phyloP scores from a whole-genome alignment of 2,113 vertebrate genomes.

The Dromas ardeola region DNA sequence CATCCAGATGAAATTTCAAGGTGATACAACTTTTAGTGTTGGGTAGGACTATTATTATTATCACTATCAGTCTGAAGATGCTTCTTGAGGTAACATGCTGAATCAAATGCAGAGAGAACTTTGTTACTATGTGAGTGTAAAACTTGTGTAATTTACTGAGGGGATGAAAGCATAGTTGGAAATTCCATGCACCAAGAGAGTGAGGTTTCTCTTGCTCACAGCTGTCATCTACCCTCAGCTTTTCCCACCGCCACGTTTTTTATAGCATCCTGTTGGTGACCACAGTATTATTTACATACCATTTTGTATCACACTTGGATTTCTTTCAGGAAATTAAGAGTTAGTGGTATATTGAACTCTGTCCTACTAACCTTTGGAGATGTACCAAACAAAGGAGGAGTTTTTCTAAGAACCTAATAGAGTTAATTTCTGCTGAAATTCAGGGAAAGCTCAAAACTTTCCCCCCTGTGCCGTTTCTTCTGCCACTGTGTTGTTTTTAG shows the following conservation, averaged over 20 bases:
- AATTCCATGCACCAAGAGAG: background rate
- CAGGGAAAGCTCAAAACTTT: background rate
- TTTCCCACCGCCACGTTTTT: background rate
- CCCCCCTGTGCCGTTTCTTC: background rate
- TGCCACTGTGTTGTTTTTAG: background rate
- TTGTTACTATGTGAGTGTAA: background rate
- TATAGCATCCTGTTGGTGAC: slow-evolving; percentile 26
- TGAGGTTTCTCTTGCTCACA: background rate
- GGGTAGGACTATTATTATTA: background rate
- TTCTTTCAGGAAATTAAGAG: slow-evolving; percentile 19
- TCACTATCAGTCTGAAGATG: background rate
- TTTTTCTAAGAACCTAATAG: background rate
- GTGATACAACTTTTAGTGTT: background rate
- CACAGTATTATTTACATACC: slow-evolving; percentile 10
- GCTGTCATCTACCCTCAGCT: background rate
- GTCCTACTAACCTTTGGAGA: slow-evolving; percentile 4
- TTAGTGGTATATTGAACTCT: background rate
- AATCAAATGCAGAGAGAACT: background rate
- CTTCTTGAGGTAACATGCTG: background rate
- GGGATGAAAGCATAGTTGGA: background rate
- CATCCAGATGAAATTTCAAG: background rate
- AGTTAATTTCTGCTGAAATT: background rate
- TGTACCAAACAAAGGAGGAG: background rate
- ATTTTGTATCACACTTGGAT: background rate
- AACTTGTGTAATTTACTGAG: background rate